Evolutionary conservation across 2,113 vertebrate genomes (phyloP).

Genomic region (Chaenogobius annularis): DNA sequence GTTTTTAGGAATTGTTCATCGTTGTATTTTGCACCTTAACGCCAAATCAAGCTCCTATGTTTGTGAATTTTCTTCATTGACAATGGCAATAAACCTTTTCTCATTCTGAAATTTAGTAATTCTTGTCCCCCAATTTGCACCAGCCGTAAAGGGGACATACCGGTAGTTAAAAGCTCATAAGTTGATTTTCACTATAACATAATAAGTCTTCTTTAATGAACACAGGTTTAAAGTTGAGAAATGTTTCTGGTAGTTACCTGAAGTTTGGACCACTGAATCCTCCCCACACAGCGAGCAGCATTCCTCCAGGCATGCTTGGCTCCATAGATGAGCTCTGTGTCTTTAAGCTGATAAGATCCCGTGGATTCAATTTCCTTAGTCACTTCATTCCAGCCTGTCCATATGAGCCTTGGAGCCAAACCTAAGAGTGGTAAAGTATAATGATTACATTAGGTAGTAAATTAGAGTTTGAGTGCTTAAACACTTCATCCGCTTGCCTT

Average conservation of each 20-base stretch:
- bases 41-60: too few relatives aligned
- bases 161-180: too few relatives aligned
- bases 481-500: constrained; percentile 74
- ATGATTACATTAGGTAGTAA: background rate
- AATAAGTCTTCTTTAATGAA: too few relatives aligned
- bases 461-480: too few relatives aligned
- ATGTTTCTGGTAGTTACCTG: constrained; percentile 77
- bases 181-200: too few relatives aligned
- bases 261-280: constrained; percentile 99
- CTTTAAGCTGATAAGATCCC: constrained; percentile 91
- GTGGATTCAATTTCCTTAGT: constrained; percentile 89
- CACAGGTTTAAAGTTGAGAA: background rate
- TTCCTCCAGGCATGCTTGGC: constrained; percentile 98
- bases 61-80: too few relatives aligned
- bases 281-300: constrained; percentile 91
- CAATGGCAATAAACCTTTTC: too few relatives aligned
- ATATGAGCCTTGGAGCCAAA: constrained; percentile 91
- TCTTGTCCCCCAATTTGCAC: too few relatives aligned
- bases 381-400: constrained; percentile 91
- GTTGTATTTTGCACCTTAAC: too few relatives aligned
- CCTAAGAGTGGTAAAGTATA: constrained; percentile 58
- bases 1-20: too few relatives aligned
- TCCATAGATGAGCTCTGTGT: constrained; percentile 94
- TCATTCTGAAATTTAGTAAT: too few relatives aligned
- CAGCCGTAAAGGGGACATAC: too few relatives aligned